Evolutionary conservation across 2,113 vertebrate genomes (phyloP), one percentile per base, ranked within the genome.

Genomic region (Strigops habroptila): DNA sequence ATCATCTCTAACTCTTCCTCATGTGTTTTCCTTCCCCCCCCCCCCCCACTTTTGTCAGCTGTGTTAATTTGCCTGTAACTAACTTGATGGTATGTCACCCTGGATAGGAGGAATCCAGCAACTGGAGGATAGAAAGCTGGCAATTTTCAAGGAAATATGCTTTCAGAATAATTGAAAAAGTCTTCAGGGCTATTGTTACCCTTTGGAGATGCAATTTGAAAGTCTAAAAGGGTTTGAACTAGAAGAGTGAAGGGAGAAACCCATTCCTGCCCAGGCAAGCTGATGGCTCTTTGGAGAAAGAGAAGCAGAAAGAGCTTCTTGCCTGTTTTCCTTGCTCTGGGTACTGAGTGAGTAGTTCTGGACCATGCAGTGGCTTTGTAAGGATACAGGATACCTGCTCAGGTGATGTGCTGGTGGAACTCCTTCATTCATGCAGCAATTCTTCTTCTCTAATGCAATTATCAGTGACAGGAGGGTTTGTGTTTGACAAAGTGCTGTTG

Each of bases 381-480:
- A 79, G 79, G 70, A n/a, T 51, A 23, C 64, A 49, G 74, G 14
- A 5, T 12, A 21, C 33, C 30, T 24, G 43, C 81, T 51, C 2
- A 21, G 48, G 48, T n/a, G 52, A 11, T 6, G 39, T 4, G 43
- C 31, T 46, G 55, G 9, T 44, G 65, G 31, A 35, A 7, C 25
- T 44, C 3, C 0, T 24, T 62, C 10, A 0, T 39, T 48, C 18
- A 0, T 24, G 52, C 59, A 51, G 53, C 59, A 16, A 3, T 67
- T 49, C 63, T 53, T 53, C 7, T 52, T 76, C 62, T 53, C 33
- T 39, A 4, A 16, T 3, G 31, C 11, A 73, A 46, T 6, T 7
- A 27, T 31, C 80, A 21, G 1, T 51, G 6, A 3, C 1, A 1
- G 0, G 3, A 35, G 9, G 8, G 64, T 49, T 49, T 18, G n/a